Base-by-base conservation (phyloP, 2,113 vertebrate species). In the Centrocercus urophasianus region DNA sequence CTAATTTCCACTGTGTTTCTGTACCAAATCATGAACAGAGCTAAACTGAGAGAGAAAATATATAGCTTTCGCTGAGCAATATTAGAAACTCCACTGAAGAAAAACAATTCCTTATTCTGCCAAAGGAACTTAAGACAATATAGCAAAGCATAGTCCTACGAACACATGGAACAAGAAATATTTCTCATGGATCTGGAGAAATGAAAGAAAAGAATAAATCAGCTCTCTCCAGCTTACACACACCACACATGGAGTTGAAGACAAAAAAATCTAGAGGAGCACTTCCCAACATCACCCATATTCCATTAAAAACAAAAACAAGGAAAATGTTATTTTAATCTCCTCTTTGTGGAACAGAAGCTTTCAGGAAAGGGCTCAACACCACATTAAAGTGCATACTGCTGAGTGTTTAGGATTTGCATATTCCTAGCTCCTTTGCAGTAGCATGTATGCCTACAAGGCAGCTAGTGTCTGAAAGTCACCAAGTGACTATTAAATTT, bases 401-500 rank as follows among this genome's bases (percentile, higher is more conserved):
- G 24, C 8, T 3, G 9, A 84, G 14, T 74, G 24, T 45, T 54
- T 94, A 50, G 60, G 79, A 80, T 81, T 36, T 88, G 13, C 67
- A 52, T 89, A 27, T 50, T 93, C 56, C 79, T 63, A 8, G 34
- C 11, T 28, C 65, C 80, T 20, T 7, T 86, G 11, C 64, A 50
- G 60, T 38, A 88, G 45, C 32, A 14, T 22, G 34, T 54, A 52
- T 74, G 61, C 30, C 92, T 93, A 91, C 42, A 34, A 86, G 63
- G 78, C 52, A 94, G 61, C 30, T 38, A 45, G 14, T 30, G 40
- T 10, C 43, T 86, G 65, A 85, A 88, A 93, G 50, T 54, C 81
- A 95, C 50, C 47, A 54, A 93, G 67, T 73, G 86, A 93, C 71
- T 88, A 57, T 90, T 75, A 61, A 83, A 81, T 89, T 91, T 65